Percentiles rank a stretch among this genome's conserved stretches.
These are phyloP conservation scores for Nerophis ophidion DNA, from an alignment of 2,113 vertebrate genomes.

Conservation along the genomic window DNA sequence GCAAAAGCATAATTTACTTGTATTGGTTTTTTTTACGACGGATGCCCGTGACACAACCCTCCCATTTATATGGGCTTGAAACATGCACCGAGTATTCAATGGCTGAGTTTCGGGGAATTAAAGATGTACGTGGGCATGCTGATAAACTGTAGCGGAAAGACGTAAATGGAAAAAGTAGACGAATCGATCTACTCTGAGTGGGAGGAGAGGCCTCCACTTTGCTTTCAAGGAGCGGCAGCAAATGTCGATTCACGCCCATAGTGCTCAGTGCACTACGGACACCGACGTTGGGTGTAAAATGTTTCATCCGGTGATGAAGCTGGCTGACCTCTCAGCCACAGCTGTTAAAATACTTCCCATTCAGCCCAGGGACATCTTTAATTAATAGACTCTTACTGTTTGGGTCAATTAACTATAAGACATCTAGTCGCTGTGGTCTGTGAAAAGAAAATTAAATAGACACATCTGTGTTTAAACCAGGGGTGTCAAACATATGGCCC, in stretches of 20 bases:
- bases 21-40: too few species aligned
- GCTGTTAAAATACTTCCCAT: slow-evolving; percentile 12
- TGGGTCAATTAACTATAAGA: slow-evolving; percentile 18
- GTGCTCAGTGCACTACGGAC: slow-evolving; percentile 16
- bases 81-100: too few species aligned
- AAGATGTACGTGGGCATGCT: too few species aligned
- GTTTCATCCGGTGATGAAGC: slow-evolving; percentile 45
- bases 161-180: background rate
- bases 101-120: too few species aligned
- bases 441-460: background rate
- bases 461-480: too few species aligned
- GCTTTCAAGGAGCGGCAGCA: slow-evolving; percentile 6
- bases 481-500: too few species aligned
- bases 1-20: too few species aligned
- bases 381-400: slow-evolving; percentile 11
- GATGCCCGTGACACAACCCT: too few species aligned
- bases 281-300: slow-evolving; percentile 35
- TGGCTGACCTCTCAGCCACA: background rate
- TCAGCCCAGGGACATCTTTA: slow-evolving; percentile 5
- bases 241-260: slow-evolving; percentile 29
- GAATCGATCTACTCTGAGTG: background rate
- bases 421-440: slow-evolving; percentile 10
- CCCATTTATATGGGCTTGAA: too few species aligned
- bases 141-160: too few species aligned
- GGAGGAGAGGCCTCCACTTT: slow-evolving; percentile 4